Conservation (phyloP, 1,140 invertebrate species). For the Lineus longissimus region DNA sequence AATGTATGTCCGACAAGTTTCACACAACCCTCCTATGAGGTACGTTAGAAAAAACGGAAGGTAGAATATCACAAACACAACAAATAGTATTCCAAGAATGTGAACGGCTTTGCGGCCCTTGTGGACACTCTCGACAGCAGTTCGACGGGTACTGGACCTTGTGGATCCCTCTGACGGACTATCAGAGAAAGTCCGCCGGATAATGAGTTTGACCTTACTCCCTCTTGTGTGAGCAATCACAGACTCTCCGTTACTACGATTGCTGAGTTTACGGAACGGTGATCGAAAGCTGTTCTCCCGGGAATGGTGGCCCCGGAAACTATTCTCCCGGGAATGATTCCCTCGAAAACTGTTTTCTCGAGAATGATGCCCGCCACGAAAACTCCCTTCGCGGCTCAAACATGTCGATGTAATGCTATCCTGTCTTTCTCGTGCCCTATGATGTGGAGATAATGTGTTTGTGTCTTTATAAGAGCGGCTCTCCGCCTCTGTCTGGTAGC, state of each 20-base stretch:
- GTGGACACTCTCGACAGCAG: not conserved
- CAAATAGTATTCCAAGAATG: slow-evolving; percentile 31
- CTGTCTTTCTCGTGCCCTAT: not conserved
- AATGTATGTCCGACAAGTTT: slow-evolving; percentile 15
- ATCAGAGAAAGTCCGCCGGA: not conserved
- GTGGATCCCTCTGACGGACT: not conserved
- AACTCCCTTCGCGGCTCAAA: not conserved
- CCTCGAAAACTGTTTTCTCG: not conserved
- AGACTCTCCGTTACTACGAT: not conserved
- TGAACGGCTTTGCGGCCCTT: slow-evolving; percentile 18
- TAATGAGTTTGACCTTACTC: slow-evolving; percentile 2
- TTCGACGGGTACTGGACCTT: not conserved
- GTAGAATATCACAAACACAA: slow-evolving; percentile 30
- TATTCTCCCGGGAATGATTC: not conserved
- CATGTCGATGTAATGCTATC: not conserved
- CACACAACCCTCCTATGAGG: slow-evolving; percentile 22
- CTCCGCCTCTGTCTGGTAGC: not conserved
- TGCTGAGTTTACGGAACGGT: not conserved
- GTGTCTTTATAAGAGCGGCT: not conserved
- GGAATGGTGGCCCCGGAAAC: not conserved
- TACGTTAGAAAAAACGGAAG: slow-evolving; percentile 32
- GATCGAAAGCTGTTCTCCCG: not conserved
- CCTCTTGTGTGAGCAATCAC: not conserved
- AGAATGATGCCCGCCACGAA: not conserved
- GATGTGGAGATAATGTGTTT: not conserved